Conservation (phyloP, 2,113 vertebrate species). For the Ciconia maguari region DNA sequence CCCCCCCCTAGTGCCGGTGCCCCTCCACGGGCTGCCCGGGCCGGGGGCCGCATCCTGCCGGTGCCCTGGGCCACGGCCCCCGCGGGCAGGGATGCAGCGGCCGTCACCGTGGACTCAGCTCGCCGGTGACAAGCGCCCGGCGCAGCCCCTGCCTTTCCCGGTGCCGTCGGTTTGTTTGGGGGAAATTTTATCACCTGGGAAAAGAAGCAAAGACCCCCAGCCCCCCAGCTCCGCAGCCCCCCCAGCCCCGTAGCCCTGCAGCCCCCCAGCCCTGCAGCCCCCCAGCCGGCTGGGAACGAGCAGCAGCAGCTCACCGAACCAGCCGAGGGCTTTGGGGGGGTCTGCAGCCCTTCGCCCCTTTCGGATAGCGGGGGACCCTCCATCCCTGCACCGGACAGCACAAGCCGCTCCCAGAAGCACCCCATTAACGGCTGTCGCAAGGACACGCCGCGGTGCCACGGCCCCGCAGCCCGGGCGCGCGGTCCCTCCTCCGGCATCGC, state of each 20-base stretch:
- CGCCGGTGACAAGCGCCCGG: rapidly evolving
- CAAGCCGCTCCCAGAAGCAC: background rate
- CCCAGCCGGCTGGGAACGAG: background rate
- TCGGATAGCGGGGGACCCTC: too few relatives aligned
- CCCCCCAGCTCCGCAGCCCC: background rate
- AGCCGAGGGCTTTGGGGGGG: background rate
- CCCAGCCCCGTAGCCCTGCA: background rate
- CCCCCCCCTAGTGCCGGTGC: constrained; percentile 51
- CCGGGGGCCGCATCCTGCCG: background rate
- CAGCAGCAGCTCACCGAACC: background rate
- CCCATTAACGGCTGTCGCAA: rapidly evolving
- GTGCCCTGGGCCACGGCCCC: rapidly evolving
- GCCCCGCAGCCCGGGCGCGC: background rate
- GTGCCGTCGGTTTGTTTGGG: rapidly evolving
- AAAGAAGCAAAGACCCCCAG: too few relatives aligned
- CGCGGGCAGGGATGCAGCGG: background rate
- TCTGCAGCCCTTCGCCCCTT: background rate
- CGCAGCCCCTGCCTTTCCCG: background rate
- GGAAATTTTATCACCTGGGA: rapidly evolving
- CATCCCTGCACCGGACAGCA: background rate
- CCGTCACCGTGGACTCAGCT: background rate
- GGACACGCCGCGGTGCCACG: background rate
- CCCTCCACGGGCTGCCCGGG: background rate
- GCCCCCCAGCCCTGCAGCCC: background rate
- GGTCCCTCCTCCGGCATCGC: background rate